A percentile compares a stretch with the other conserved stretches of the same genome.
These are phyloP conservation scores for Prorops nasuta DNA, from an alignment of 1,140 invertebrate species.

Conservation along the genomic window DNA sequence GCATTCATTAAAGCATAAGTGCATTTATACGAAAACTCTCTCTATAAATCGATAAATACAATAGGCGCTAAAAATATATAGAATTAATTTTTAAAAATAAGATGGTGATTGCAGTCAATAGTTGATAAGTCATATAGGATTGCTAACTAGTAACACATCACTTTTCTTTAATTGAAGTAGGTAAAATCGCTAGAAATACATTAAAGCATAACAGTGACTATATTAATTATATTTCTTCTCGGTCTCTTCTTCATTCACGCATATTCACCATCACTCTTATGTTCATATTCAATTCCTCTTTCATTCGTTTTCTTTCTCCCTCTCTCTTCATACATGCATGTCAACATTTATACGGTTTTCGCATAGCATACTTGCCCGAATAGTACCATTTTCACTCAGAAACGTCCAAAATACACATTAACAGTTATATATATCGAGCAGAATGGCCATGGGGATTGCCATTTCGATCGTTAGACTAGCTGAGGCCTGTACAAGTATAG, in stretches of 20 bases:
- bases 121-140: slow-evolving; percentile 29
- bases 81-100: slow-evolving; percentile 18
- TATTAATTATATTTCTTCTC: slow-evolving; percentile 37
- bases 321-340: too few relatives aligned
- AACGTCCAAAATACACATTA: slow-evolving; percentile 23
- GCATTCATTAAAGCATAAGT: too few relatives aligned
- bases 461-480: slow-evolving; percentile 45
- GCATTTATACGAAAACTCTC: too few relatives aligned
- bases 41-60: slow-evolving; percentile 16
- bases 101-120: slow-evolving; percentile 22
- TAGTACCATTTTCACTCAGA: slow-evolving; percentile 5
- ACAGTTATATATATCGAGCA: slow-evolving; percentile 39
- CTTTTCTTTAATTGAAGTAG: slow-evolving; percentile 41
- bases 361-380: not conserved
- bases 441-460: slow-evolving; percentile 28
- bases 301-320: slow-evolving; percentile 3
- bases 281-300: not conserved
- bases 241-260: slow-evolving; percentile 20
- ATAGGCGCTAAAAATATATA: slow-evolving; percentile 6
- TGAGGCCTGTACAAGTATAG: slow-evolving; percentile 43
- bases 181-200: slow-evolving; percentile 46
- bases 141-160: slow-evolving; percentile 41
- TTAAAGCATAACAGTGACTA: slow-evolving; percentile 49
- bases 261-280: too few relatives aligned
- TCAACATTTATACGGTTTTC: too few relatives aligned